Percentiles rank a stretch among this genome's conserved stretches.
These are phyloP conservation scores for Tachypleus tridentatus DNA, from an alignment of 1,140 invertebrate genomes.

Conservation along the genomic window DNA sequence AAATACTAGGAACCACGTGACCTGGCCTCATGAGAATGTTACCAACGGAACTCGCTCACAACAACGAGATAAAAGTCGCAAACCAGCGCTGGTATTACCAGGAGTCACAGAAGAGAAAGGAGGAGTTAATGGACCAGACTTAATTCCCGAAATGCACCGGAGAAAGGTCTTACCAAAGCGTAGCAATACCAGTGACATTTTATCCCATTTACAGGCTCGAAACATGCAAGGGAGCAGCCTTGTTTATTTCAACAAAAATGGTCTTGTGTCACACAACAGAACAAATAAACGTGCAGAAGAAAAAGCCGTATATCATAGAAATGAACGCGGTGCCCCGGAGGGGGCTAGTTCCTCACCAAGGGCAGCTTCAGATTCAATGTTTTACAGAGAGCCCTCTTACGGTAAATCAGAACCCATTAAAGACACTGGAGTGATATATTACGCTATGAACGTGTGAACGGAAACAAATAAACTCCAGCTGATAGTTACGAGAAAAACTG, in stretches of 20 bases:
- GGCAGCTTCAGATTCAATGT: conserved; percentile 15
- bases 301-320: conserved; percentile 4
- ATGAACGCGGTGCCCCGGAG: conserved; percentile 28
- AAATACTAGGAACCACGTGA: conserved; percentile 8
- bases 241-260: not conserved
- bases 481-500: too few species aligned
- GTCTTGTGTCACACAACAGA: not conserved
- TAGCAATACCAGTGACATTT: not conserved
- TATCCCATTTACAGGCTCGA: not conserved
- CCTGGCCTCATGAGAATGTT: conserved; percentile 17
- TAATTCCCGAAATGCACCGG: conserved; percentile 1
- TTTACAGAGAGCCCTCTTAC: not conserved
- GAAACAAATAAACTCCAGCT: too few species aligned
- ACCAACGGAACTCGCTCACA: not conserved
- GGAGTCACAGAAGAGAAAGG: conserved; percentile 4
- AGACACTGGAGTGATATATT: conserved; percentile 23
- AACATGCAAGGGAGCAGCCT: not conserved
- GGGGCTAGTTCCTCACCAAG: conserved; percentile 30
- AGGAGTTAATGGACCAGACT: conserved; percentile 7
- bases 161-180: conserved; percentile 10
- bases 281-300: not conserved
- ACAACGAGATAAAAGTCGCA: not conserved
- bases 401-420: not conserved
- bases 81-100: conserved; percentile 6
- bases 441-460: conserved; percentile 23